Evolutionary conservation across 2,113 vertebrate species (phyloP).

Genomic region (Diadophis punctatus): DNA sequence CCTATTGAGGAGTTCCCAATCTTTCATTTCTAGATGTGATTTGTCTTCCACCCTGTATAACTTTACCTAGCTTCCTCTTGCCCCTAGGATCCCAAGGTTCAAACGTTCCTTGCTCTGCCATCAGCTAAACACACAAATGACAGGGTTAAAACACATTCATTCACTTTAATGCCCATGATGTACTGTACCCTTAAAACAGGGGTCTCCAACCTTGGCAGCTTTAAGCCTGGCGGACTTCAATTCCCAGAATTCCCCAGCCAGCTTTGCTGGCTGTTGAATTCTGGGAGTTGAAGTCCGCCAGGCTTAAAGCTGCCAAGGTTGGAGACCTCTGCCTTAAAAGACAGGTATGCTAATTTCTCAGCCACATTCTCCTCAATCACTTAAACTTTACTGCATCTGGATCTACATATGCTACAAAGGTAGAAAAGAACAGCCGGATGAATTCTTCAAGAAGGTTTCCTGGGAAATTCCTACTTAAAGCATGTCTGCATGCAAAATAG

Average conservation of each 20-base stretch:
- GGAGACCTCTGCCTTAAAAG: not conserved
- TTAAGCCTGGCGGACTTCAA: no score
- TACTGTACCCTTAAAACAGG: no score
- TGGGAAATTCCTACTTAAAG: not conserved
- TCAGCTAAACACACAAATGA: not conserved
- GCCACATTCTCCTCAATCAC: not conserved
- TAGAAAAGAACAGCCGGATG: not conserved
- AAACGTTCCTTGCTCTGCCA: not conserved
- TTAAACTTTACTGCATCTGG: not conserved
- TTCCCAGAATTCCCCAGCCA: no score
- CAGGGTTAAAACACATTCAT: not conserved
- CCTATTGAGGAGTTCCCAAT: not conserved
- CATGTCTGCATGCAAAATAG: not conserved
- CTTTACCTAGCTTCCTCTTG: not conserved
- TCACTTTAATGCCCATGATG: not conserved
- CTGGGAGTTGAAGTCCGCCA: no score
- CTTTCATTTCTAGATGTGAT: not conserved
- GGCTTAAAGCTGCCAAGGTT: no score
- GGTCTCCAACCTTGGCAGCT: no score
- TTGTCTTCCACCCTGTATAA: not conserved
- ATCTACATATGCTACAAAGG: not conserved
- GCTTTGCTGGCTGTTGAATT: no score
- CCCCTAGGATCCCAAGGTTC: not conserved
- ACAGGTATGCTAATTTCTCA: not conserved
- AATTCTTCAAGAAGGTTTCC: not conserved